phyloP scores from a whole-genome alignment of 1,140 invertebrate genomes.

The Amphibalanus amphitrite region DNA sequence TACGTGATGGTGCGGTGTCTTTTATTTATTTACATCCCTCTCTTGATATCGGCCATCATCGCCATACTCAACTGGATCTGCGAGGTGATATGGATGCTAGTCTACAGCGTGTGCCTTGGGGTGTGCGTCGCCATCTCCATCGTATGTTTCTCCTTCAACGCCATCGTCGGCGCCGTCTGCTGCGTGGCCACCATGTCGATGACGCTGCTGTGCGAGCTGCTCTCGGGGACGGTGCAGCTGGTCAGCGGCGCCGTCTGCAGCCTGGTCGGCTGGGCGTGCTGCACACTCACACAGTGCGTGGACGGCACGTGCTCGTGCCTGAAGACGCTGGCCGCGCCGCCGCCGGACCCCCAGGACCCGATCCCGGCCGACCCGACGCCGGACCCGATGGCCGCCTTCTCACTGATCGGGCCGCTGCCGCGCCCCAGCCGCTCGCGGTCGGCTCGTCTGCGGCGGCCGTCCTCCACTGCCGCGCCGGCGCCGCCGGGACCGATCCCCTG shows the following conservation, averaged over 20 bases:
- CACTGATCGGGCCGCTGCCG: neutral
- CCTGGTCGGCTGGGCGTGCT: conserved; percentile 50
- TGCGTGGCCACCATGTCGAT: neutral
- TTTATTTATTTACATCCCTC: neutral
- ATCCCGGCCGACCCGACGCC: neutral
- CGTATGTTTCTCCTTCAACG: neutral
- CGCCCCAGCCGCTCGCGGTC: neutral
- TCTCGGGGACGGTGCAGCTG: neutral
- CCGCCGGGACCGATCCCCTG: neutral
- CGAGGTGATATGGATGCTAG: neutral
- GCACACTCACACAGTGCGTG: conserved; percentile 30
- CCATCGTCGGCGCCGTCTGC: neutral
- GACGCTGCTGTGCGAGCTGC: neutral
- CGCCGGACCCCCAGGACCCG: neutral
- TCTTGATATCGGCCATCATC: neutral
- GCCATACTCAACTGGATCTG: neutral
- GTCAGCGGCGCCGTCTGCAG: conserved; percentile 44
- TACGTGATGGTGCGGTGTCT: neutral
- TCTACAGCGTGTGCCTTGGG: neutral
- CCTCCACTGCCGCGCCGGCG: neutral
- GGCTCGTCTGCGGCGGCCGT: neutral
- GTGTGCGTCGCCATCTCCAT: neutral
- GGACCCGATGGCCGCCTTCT: neutral
- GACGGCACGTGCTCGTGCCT: conserved; percentile 5
- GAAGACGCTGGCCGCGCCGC: neutral